A percentile compares a stretch with the other conserved stretches of the same genome.
These are phyloP conservation scores for Ridgeia piscesae DNA, from an alignment of 1,140 invertebrate species.

Conservation along the genomic window DNA sequence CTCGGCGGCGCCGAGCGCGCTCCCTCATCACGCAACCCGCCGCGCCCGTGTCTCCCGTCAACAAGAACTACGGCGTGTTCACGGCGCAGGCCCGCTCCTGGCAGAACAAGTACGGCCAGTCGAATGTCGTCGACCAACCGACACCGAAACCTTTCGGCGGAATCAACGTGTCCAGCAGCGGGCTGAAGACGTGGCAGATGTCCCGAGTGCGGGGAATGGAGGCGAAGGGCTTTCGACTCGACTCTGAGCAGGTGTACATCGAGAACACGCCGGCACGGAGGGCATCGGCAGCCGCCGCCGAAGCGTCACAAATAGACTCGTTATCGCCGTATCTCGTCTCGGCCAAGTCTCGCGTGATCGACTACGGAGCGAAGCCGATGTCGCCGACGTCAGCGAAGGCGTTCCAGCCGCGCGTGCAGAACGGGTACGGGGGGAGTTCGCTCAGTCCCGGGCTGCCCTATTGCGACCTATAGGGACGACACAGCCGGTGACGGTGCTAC, in stretches of 20 bases:
- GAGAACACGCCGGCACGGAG: background rate
- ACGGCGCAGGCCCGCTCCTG: background rate
- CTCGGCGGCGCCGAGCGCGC: too few species aligned
- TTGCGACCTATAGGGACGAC: background rate
- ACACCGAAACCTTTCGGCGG: constrained; percentile 19
- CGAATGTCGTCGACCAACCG: background rate
- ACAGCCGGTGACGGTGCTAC: background rate
- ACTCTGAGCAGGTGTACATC: background rate
- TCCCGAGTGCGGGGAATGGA: constrained; percentile 27
- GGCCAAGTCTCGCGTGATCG: constrained; percentile 2
- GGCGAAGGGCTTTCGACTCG: constrained; percentile 10
- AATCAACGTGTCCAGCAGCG: constrained; percentile 13
- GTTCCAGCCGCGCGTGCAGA: background rate
- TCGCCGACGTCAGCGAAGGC: constrained; percentile 2
- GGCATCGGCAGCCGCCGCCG: background rate
- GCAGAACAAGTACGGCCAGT: constrained; percentile 20
- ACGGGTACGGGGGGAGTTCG: background rate
- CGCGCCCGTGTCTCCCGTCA: background rate
- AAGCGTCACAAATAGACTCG: background rate
- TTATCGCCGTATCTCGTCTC: constrained; percentile 11
- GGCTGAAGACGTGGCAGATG: constrained; percentile 26
- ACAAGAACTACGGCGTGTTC: background rate
- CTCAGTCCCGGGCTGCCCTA: background rate
- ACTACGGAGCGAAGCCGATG: background rate
- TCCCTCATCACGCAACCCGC: background rate